Evolutionary conservation across 2,797 vertebrate species (phyloP).

Genomic region (Malurus splendens): DNA sequence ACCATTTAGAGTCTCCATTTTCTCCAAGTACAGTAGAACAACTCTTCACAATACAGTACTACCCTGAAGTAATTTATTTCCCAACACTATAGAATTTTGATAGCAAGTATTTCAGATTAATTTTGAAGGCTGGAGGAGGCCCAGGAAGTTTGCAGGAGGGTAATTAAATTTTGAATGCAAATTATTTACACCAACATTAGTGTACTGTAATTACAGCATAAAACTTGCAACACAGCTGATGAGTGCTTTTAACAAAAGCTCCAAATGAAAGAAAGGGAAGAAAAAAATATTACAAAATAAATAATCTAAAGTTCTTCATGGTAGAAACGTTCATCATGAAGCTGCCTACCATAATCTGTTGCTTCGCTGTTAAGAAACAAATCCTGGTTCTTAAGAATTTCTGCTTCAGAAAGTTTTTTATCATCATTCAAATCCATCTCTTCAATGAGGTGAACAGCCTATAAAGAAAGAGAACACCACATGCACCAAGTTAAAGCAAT

Average conservation of each 20-base stretch:
- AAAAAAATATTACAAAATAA: constrained; percentile 12
- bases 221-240: constrained; percentile 33
- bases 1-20: constrained; percentile 1
- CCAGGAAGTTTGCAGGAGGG: constrained; percentile 10
- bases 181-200: constrained; percentile 39
- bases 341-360: constrained; percentile 92
- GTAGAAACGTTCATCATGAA: constrained; percentile 79
- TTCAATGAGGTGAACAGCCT: constrained; percentile 90
- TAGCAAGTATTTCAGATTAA: constrained; percentile 14
- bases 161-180: constrained; percentile 39
- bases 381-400: constrained; percentile 88
- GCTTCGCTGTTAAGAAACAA: constrained; percentile 94
- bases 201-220: constrained; percentile 51
- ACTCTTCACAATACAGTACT: constrained; percentile 25
- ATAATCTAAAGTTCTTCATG: constrained; percentile 87
- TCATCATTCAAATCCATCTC: constrained; percentile 91
- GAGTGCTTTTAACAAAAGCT: neutral
- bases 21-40: constrained; percentile 48
- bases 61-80: constrained; percentile 11
- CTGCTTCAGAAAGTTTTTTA: constrained; percentile 80
- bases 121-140: constrained; percentile 8
- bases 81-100: neutral
- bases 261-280: neutral
- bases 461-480: constrained; percentile 31
- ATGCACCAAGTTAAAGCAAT: neutral